phyloP scores from a whole-genome alignment of 2,888 invertebrate species.

The Tenthredo amoena region DNA sequence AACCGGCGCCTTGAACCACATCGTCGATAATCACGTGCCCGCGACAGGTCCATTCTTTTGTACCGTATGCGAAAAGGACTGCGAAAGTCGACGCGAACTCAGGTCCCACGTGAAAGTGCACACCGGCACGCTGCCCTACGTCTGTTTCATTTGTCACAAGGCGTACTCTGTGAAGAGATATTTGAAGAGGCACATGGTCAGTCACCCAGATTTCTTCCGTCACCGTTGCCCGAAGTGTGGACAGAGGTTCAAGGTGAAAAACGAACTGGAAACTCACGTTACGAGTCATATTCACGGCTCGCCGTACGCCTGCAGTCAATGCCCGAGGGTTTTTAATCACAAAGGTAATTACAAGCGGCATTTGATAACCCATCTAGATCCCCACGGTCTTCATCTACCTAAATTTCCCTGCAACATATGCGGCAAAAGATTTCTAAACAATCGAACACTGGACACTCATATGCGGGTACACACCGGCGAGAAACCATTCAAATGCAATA shows the following conservation, averaged over 20 bases:
- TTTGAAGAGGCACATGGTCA: constrained; percentile 74
- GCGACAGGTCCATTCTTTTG: constrained; percentile 79
- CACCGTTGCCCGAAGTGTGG: constrained; percentile 74
- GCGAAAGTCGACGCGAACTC: constrained; percentile 80
- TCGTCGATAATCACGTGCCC: constrained; percentile 73
- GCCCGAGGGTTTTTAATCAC: constrained; percentile 72
- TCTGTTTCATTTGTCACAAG: constrained; percentile 75
- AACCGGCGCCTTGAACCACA: constrained; percentile 68
- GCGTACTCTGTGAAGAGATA: constrained; percentile 73
- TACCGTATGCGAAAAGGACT: constrained; percentile 81
- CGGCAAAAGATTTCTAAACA: constrained; percentile 81
- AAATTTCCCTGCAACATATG: constrained; percentile 81
- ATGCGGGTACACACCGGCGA: constrained; percentile 83
- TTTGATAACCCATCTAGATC: constrained; percentile 72
- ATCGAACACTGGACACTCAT: constrained; percentile 81
- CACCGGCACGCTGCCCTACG: constrained; percentile 80
- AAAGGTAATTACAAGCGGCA: constrained; percentile 75
- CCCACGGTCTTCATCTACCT: constrained; percentile 71
- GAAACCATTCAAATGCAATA: constrained; percentile 81
- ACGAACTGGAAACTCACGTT: constrained; percentile 70
- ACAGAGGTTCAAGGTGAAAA: constrained; percentile 68
- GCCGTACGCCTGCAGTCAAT: constrained; percentile 72
- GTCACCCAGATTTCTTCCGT: constrained; percentile 73
- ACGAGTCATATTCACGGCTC: constrained; percentile 65
- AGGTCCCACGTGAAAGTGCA: constrained; percentile 81